A percentile compares a stretch with the other conserved stretches of the same genome.
Conservation (phyloP, 2,797 vertebrate species). For the Zenarchopterus dispar region DNA sequence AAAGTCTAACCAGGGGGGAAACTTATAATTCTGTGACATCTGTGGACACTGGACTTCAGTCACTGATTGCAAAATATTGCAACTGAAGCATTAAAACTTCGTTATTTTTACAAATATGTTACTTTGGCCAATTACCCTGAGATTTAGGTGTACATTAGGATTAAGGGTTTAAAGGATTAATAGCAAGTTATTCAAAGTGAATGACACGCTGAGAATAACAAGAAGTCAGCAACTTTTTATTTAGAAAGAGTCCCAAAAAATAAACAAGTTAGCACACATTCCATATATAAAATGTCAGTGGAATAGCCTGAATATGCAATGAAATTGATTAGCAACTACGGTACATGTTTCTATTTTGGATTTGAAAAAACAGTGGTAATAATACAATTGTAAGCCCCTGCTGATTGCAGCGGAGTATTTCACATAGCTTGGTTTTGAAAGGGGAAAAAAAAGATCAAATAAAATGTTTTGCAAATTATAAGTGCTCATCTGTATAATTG, state of each 20-base stretch:
- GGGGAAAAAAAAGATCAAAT: slow-evolving; percentile 16
- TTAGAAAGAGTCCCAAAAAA: slow-evolving; percentile 87
- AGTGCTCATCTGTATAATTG: slow-evolving; percentile 41
- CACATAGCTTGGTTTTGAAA: slow-evolving; percentile 41
- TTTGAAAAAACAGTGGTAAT: slow-evolving; percentile 70
- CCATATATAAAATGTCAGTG: slow-evolving; percentile 86
- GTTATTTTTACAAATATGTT: too few relatives aligned
- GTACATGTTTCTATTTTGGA: slow-evolving; percentile 60
- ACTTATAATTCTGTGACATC: too few relatives aligned
- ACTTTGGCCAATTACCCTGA: too few relatives aligned
- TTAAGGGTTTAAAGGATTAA: not conserved
- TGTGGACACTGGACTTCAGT: too few relatives aligned
- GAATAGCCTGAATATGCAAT: slow-evolving; percentile 77
- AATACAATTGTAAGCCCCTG: slow-evolving; percentile 52
- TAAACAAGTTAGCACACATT: slow-evolving; percentile 87
- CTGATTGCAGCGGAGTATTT: slow-evolving; percentile 33
- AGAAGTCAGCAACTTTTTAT: slow-evolving; percentile 83
- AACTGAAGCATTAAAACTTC: too few relatives aligned
- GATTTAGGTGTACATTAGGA: not conserved
- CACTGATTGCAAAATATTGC: too few relatives aligned
- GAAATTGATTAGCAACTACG: slow-evolving; percentile 70
- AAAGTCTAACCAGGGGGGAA: too few relatives aligned
- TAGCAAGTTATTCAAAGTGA: slow-evolving; percentile 1
- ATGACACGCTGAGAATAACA: slow-evolving; percentile 50
- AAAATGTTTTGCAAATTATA: slow-evolving; percentile 26